Evolutionary conservation across 2,888 invertebrate species (phyloP).

Genomic region (Melanotus villosus): DNA sequence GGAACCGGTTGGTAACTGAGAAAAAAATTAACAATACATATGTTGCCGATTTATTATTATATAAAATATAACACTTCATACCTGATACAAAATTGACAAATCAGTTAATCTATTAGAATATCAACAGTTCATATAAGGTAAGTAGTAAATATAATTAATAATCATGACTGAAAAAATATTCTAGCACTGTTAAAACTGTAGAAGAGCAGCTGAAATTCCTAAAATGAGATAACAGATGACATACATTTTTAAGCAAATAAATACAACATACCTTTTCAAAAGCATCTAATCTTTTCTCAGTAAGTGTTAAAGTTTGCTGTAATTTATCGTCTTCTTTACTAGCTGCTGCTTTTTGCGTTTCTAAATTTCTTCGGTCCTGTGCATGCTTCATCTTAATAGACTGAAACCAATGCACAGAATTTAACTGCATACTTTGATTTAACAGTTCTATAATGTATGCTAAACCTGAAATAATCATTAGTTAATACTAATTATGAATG

Average conservation of each 20-base stretch:
- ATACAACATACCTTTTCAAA: constrained; percentile 76
- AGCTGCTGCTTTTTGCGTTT: constrained; percentile 70
- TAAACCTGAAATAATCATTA: constrained; percentile 70
- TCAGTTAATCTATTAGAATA: not conserved
- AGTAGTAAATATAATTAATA: not conserved
- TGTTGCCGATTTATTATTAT: too few relatives aligned
- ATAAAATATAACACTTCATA: too few relatives aligned
- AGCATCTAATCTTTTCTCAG: constrained; percentile 86
- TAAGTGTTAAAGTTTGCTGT: constrained; percentile 92
- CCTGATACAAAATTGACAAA: constrained; percentile 4
- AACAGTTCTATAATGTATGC: constrained; percentile 94
- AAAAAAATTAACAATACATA: too few relatives aligned
- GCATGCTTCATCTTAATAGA: constrained; percentile 83
- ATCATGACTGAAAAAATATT: constrained; percentile 82
- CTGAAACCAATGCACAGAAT: constrained; percentile 96
- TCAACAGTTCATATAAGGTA: not conserved
- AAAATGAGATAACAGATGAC: too few relatives aligned
- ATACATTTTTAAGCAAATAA: not conserved
- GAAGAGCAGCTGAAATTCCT: constrained; percentile 92
- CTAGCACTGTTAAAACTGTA: constrained; percentile 95
- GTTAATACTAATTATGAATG: not conserved
- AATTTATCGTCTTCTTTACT: constrained; percentile 85
- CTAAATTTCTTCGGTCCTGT: constrained; percentile 73
- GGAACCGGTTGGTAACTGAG: too few relatives aligned
- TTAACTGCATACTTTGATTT: constrained; percentile 87